Conservation (phyloP, 2,888 invertebrate species). For the Troides oblongomaculatus region DNA sequence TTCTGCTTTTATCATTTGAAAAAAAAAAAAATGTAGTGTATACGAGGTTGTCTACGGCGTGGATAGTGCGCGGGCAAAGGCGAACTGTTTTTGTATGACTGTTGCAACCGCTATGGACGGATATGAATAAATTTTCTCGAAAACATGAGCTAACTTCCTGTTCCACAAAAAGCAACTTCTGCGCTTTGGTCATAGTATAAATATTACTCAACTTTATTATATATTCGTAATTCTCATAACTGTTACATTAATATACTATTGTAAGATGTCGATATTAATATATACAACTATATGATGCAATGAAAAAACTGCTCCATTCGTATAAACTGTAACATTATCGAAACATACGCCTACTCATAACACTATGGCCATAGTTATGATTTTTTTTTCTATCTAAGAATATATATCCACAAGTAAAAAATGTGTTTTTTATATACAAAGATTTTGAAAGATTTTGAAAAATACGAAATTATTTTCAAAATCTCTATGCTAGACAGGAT, state of each 20-base stretch:
- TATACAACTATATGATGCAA: no score
- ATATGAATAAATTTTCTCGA: background rate
- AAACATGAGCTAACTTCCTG: background rate
- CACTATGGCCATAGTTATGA: no score
- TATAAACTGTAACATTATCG: no score
- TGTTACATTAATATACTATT: background rate
- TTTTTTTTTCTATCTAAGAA: no score
- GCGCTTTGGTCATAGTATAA: background rate
- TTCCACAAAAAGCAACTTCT: background rate
- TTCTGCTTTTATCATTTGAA: conserved; percentile 34
- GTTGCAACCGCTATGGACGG: background rate
- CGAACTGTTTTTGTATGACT: background rate
- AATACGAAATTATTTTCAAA: no score
- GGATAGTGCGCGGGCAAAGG: background rate
- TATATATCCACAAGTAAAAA: no score
- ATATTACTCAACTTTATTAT: background rate
- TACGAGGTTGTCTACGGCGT: background rate
- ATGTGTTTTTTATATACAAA: no score
- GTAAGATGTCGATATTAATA: no score
- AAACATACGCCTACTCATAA: no score
- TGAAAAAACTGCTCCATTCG: no score
- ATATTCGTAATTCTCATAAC: background rate
- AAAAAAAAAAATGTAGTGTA: background rate
- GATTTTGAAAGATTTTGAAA: no score
- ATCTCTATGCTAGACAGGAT: no score